phyloP scores from a whole-genome alignment of 1,140 invertebrate genomes.

The Chrysopa pallens region DNA sequence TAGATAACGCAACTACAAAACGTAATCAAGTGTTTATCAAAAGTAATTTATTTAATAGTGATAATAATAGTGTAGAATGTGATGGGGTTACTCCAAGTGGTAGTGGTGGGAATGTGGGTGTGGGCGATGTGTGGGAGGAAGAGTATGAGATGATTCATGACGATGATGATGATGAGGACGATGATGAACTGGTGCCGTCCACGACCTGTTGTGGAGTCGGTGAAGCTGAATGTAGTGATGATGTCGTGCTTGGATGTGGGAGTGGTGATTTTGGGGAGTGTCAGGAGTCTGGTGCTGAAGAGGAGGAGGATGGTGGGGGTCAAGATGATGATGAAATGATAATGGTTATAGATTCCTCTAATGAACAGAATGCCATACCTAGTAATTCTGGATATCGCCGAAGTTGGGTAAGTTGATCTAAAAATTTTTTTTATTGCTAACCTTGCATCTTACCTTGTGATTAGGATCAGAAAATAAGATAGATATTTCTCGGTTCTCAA shows the following conservation, averaged over 20 bases:
- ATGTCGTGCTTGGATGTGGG: no score
- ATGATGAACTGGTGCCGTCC: constrained; percentile 4
- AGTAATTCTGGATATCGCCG: constrained; percentile 8
- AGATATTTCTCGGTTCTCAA: no score
- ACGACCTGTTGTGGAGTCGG: no score
- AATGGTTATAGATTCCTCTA: constrained; percentile 5
- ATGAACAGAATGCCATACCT: constrained; percentile 5
- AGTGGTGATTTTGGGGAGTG: constrained; percentile 1
- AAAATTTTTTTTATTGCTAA: no score
- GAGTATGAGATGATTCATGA: constrained; percentile 9
- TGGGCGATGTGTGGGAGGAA: constrained; percentile 9
- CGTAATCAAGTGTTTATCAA: constrained; percentile 2
- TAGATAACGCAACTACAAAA: background rate
- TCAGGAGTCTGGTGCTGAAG: constrained; percentile 11
- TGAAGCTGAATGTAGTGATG: no score
- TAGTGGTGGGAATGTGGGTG: constrained; percentile 7
- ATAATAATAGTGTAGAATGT: constrained; percentile 7
- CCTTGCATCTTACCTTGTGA: no score
- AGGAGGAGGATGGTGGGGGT: constrained; percentile 14
- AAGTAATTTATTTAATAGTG: background rate
- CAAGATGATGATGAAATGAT: constrained; percentile 1
- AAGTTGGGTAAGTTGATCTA: background rate
- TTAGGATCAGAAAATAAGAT: no score
- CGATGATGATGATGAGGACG: constrained; percentile 12
- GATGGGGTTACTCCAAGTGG: constrained; percentile 16